phyloP scores from a whole-genome alignment of 2,113 vertebrate species.

The Balaenoptera acutorostrata region DNA sequence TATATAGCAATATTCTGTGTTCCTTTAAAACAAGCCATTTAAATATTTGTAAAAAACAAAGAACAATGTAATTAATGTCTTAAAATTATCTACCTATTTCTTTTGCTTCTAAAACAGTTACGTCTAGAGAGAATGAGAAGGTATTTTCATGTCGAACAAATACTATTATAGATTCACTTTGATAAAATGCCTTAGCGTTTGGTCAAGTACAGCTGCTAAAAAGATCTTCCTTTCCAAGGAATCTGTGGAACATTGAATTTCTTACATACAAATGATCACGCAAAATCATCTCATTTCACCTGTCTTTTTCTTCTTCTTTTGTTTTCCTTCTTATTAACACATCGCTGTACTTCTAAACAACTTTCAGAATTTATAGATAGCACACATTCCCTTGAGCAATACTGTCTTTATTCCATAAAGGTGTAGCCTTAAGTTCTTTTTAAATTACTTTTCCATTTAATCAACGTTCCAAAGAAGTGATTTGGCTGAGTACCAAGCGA shows the following conservation, averaged over 20 bases:
- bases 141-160: background rate
- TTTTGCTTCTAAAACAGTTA: slow-evolving; percentile 13
- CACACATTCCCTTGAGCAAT: background rate
- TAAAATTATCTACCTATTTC: background rate
- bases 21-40: background rate
- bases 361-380: background rate
- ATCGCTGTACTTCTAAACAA: background rate
- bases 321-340: background rate
- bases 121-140: background rate
- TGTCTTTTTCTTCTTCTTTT: background rate
- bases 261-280: background rate
- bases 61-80: slow-evolving; percentile 11
- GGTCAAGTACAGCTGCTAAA: background rate
- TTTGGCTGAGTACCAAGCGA: background rate
- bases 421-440: background rate
- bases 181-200: slow-evolving; percentile 16
- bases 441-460: background rate
- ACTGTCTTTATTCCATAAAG: background rate
- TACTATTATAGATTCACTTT: background rate
- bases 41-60: background rate
- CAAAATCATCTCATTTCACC: background rate
- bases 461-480: background rate
- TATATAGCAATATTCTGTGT: background rate
- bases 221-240: background rate
- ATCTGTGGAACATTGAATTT: background rate